phyloP scores from a whole-genome alignment of 2,888 invertebrate species.

The Napeogenes sylphis region DNA sequence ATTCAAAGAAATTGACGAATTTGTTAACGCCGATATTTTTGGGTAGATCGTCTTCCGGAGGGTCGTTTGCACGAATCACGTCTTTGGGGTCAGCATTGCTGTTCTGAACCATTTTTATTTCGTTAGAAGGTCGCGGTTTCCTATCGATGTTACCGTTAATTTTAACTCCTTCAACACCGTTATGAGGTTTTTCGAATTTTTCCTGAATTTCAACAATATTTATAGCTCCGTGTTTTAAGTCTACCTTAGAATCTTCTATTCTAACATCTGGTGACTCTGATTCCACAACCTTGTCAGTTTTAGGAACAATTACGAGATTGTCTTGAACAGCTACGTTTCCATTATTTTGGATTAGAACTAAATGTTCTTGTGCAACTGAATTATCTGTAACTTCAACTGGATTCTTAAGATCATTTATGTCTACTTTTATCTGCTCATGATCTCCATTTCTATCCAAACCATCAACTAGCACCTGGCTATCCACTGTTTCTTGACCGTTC shows the following conservation, averaged over 20 bases:
- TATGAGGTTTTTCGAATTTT: conserved; percentile 27
- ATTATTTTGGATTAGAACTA: conserved; percentile 16
- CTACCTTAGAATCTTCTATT: conserved; percentile 38
- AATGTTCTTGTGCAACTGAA: background rate
- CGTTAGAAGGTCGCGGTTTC: conserved; percentile 58
- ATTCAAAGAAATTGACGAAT: conserved; percentile 72
- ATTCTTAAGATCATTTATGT: conserved; percentile 11
- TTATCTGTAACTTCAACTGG: too few species aligned
- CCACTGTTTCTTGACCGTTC: conserved; percentile 13
- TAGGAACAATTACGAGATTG: conserved; percentile 4
- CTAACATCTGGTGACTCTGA: conserved; percentile 35
- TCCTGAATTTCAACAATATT: conserved; percentile 26
- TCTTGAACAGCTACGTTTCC: conserved; percentile 21
- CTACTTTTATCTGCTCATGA: conserved; percentile 5
- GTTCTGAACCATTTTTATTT: conserved; percentile 64
- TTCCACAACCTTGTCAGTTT: conserved; percentile 28
- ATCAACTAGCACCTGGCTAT: conserved; percentile 18
- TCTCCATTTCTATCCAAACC: conserved; percentile 13
- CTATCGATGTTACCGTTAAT: conserved; percentile 45
- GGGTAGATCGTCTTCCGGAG: conserved; percentile 69
- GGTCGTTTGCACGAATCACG: conserved; percentile 68
- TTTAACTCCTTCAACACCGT: conserved; percentile 33
- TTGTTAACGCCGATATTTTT: conserved; percentile 73
- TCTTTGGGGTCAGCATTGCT: conserved; percentile 60
- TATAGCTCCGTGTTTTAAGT: conserved; percentile 15